Conservation (phyloP, 2,797 vertebrate genomes). For the Silurus aristotelis region DNA sequence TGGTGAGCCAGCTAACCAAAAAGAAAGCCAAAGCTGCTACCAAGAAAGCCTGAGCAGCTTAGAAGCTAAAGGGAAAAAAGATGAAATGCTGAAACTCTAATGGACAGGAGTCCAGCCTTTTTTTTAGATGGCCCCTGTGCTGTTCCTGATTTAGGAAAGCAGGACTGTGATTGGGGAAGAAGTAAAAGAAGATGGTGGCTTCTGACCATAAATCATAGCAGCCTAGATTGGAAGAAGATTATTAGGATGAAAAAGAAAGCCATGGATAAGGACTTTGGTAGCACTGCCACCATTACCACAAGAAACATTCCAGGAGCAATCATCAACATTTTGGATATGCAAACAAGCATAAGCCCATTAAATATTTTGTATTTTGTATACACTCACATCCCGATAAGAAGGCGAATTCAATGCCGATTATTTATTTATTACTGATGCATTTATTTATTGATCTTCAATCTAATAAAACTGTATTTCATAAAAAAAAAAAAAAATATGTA, state of each 20-base stretch:
- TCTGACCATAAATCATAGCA: slow-evolving; percentile 1
- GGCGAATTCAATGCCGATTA: slow-evolving; percentile 33
- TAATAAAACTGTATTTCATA: background rate
- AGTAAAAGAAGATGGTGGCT: background rate
- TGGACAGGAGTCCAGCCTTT: slow-evolving; percentile 19
- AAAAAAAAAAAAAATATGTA: background rate
- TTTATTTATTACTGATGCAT: slow-evolving; percentile 29
- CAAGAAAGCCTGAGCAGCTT: slow-evolving; percentile 37
- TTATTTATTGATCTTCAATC: background rate
- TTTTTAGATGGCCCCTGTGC: slow-evolving; percentile 3
- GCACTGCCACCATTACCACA: background rate
- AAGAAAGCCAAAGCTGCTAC: slow-evolving; percentile 44
- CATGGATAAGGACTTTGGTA: slow-evolving; percentile 4
- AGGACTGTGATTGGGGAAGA: slow-evolving; percentile 1
- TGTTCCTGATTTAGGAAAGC: slow-evolving; percentile 20
- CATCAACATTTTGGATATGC: slow-evolving; percentile 33
- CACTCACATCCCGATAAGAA: background rate
- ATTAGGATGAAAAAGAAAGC: background rate
- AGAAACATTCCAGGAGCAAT: background rate
- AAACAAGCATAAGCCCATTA: slow-evolving; percentile 39
- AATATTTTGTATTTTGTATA: slow-evolving; percentile 13
- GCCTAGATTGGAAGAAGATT: slow-evolving; percentile 19
- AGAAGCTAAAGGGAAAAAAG: slow-evolving; percentile 23
- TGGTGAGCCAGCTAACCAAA: slow-evolving; percentile 64
- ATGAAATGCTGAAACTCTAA: slow-evolving; percentile 16